A percentile compares a stretch with the other conserved stretches of the same genome.
Evolutionary conservation across 1,140 invertebrate genomes (phyloP).

Genomic region (Chionoecetes opilio): DNA sequence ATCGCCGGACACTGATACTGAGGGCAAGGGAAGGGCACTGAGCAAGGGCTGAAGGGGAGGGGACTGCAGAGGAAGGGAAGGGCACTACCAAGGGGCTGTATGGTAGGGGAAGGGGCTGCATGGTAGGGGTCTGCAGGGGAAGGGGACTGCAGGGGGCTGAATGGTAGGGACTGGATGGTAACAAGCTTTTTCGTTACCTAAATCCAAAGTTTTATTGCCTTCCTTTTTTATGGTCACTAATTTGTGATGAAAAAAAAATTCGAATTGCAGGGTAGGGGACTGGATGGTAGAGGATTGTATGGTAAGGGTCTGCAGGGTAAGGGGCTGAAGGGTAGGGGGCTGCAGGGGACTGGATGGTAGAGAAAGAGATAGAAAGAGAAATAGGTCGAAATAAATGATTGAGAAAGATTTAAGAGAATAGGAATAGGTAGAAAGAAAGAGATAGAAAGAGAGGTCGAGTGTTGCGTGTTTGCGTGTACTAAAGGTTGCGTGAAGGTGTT

Average conservation of each 20-base stretch:
- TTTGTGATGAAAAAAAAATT: not conserved
- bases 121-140: too few relatives aligned
- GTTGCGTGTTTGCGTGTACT: not conserved
- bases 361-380: not conserved
- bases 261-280: not conserved
- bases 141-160: too few relatives aligned
- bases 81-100: not conserved
- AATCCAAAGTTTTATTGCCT: too few relatives aligned
- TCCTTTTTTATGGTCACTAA: too few relatives aligned
- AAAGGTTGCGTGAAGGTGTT: not conserved
- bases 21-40: not conserved
- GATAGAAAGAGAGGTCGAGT: not conserved
- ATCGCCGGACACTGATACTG: constrained; percentile 46
- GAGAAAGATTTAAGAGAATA: not conserved
- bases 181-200: too few relatives aligned
- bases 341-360: not conserved
- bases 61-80: not conserved
- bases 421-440: not conserved
- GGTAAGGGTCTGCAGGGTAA: too few relatives aligned
- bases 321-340: not conserved
- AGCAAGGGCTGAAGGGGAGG: not conserved
- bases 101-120: not conserved
- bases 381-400: not conserved
- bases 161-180: too few relatives aligned
- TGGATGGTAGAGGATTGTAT: too few relatives aligned